These are phyloP conservation scores for Myotis brandtii DNA, from an alignment of 2,113 vertebrate species.

Conservation along the genomic window DNA sequence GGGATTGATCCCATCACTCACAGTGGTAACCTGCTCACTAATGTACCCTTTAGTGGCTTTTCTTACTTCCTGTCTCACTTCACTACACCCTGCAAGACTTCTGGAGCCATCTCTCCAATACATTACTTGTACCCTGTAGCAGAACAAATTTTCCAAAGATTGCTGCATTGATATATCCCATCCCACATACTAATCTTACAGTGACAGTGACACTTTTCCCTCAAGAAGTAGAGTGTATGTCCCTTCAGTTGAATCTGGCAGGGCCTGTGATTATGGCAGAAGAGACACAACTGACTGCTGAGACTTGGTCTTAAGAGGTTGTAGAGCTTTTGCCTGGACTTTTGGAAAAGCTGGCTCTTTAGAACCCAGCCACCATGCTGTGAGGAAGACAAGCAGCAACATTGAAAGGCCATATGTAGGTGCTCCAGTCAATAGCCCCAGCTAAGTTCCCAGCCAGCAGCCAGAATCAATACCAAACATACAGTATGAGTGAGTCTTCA, in stretches of 20 bases:
- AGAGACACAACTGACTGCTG: background rate
- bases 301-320: background rate
- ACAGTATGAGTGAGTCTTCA: background rate
- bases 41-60: background rate
- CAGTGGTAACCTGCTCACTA: background rate
- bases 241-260: background rate
- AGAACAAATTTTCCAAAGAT: conserved; percentile 22
- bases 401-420: background rate
- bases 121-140: background rate
- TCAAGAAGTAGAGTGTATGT: background rate
- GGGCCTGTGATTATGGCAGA: background rate
- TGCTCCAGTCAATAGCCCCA: background rate
- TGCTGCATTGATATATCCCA: background rate
- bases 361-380: background rate
- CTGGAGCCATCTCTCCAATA: background rate
- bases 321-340: background rate
- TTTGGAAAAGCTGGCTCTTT: background rate
- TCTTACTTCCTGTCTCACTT: background rate
- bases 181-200: background rate
- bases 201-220: background rate
- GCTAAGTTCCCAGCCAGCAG: background rate
- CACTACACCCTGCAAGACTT: background rate
- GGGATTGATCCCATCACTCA: background rate
- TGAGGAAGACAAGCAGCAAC: background rate
- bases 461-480: background rate